Evolutionary conservation across 37 sponge, comb jelly and placozoan genomes (phyloP).

Genomic region (Crambe crambe): DNA sequence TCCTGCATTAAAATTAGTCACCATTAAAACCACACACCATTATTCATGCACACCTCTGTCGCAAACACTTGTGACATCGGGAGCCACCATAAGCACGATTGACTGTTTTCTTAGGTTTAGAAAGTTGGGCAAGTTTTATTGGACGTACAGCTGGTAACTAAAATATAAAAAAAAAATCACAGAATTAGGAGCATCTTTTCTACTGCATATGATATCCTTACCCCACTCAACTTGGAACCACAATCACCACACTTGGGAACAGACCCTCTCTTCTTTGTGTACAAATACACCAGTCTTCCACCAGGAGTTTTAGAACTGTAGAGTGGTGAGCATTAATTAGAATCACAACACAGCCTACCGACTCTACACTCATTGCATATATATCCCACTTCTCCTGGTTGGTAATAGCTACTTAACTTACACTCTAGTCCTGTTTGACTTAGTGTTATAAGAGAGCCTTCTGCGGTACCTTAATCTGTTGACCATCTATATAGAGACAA

Average conservation of each 20-base stretch:
- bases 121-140: slow-evolving; percentile 72
- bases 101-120: slow-evolving; percentile 84
- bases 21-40: not conserved
- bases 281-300: slow-evolving; percentile 89
- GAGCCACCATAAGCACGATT: slow-evolving; percentile 88
- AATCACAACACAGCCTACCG: not conserved
- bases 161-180: not conserved
- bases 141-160: slow-evolving; percentile 87
- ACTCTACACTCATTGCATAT: not conserved
- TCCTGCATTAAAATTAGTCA: slow-evolving; percentile 54
- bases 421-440: slow-evolving; percentile 83
- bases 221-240: slow-evolving; percentile 70
- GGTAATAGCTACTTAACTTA: slow-evolving; percentile 42
- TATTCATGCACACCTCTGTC: slow-evolving; percentile 58
- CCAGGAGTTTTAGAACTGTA: slow-evolving; percentile 92
- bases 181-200: not conserved
- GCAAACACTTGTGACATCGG: slow-evolving; percentile 65
- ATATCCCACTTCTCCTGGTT: not conserved
- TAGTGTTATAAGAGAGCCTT: slow-evolving; percentile 90
- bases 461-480: slow-evolving; percentile 86
- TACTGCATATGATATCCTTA: slow-evolving; percentile 25
- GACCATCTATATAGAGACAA: slow-evolving; percentile 54
- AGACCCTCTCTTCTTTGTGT: slow-evolving; percentile 79
- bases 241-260: slow-evolving; percentile 81
- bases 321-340: slow-evolving; percentile 4